Percentiles rank a stretch among this genome's conserved stretches.
phyloP scores from a whole-genome alignment of 35 echinoderm and acorn worm species.

The Lytechinus pictus region DNA sequence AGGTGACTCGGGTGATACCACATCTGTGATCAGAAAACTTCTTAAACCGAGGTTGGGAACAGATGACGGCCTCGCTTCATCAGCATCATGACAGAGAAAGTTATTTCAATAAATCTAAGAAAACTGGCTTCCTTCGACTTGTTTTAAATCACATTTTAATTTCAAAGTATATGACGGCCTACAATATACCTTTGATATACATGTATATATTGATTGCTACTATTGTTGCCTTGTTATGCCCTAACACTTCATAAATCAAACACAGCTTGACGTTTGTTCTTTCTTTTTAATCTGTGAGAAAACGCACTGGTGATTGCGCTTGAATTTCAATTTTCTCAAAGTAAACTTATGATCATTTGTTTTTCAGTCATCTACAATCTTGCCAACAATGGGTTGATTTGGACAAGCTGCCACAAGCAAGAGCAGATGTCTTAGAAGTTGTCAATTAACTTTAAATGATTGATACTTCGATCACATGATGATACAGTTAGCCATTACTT shows the following conservation, averaged over 20 bases:
- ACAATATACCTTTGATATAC: too few relatives aligned
- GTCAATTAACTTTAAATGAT: neutral
- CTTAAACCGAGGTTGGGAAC: neutral
- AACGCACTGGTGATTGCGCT: too few relatives aligned
- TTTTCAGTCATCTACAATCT: neutral
- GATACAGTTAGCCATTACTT: neutral
- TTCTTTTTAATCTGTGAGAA: too few relatives aligned
- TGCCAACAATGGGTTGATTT: neutral
- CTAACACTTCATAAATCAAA: too few relatives aligned
- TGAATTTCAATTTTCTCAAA: too few relatives aligned
- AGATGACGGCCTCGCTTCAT: neutral
- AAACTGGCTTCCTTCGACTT: neutral
- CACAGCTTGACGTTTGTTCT: too few relatives aligned
- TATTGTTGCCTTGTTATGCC: too few relatives aligned
- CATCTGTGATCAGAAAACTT: neutral
- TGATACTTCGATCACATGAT: neutral
- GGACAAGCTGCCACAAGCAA: neutral
- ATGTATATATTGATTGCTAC: too few relatives aligned
- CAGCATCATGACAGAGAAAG: neutral
- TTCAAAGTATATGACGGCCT: too few relatives aligned
- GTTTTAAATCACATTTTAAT: too few relatives aligned
- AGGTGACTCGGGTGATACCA: neutral
- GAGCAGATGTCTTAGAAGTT: neutral
- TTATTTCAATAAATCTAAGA: neutral
- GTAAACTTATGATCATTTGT: neutral